phyloP scores from a whole-genome alignment of 1,140 invertebrate species.

The Drosophila nebulosa region DNA sequence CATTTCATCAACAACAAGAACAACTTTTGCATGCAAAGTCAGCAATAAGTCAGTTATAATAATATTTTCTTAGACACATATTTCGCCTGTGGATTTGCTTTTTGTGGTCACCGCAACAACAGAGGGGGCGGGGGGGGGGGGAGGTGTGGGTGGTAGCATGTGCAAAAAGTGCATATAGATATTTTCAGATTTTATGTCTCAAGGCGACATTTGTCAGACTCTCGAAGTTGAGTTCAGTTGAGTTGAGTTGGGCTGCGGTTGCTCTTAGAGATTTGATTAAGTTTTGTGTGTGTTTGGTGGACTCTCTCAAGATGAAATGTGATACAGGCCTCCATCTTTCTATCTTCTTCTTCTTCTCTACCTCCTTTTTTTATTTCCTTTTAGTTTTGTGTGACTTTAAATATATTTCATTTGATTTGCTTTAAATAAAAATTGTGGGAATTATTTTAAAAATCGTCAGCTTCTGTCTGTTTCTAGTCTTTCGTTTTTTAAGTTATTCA shows the following conservation, averaged over 20 bases:
- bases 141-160: slow-evolving; percentile 8
- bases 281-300: slow-evolving; percentile 34
- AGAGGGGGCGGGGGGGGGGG: not conserved
- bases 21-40: slow-evolving; percentile 46
- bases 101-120: slow-evolving; percentile 45
- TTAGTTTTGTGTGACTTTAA: not conserved
- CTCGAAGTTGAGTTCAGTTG: not conserved
- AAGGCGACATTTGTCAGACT: slow-evolving; percentile 62
- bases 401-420: not conserved
- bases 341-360: not conserved
- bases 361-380: no score
- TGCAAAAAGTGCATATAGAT: slow-evolving; percentile 48
- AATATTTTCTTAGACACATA: slow-evolving; percentile 74
- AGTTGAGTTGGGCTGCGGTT: slow-evolving; percentile 58
- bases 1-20: slow-evolving; percentile 48
- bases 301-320: slow-evolving; percentile 11
- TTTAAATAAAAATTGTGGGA: not conserved
- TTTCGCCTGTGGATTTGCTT: slow-evolving; percentile 2
- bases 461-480: no score
- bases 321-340: slow-evolving; percentile 3
- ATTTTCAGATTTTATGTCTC: slow-evolving; percentile 32
- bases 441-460: no score
- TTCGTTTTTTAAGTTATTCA: no score
- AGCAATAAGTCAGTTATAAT: slow-evolving; percentile 63
- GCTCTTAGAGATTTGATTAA: slow-evolving; percentile 67